Evolutionary conservation across 2,113 vertebrate genomes (phyloP).

Genomic region (Tyto alba): DNA sequence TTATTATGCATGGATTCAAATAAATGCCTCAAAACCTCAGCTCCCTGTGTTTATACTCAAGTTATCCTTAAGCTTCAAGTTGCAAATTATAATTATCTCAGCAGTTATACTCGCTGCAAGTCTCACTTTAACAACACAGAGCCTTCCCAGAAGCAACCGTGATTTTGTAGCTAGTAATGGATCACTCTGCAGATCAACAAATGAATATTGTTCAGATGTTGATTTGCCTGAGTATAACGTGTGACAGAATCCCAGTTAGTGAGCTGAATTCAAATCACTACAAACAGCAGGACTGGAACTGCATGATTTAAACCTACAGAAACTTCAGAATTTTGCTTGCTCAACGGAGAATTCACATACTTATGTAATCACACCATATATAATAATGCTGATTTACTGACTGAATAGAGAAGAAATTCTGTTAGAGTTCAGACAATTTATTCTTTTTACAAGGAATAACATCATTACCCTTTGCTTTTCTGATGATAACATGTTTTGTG

Average conservation of each 20-base stretch:
- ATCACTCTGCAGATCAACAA: background rate
- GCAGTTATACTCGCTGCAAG: background rate
- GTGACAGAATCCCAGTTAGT: background rate
- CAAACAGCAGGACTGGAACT: background rate
- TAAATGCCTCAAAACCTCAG: background rate
- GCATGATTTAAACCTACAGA: background rate
- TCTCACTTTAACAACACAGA: background rate
- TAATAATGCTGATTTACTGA: background rate
- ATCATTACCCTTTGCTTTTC: background rate
- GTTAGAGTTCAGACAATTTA: background rate
- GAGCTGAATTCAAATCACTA: background rate
- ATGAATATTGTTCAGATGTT: background rate
- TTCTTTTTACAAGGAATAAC: background rate
- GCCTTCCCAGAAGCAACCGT: background rate
- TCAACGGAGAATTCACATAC: background rate
- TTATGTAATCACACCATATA: background rate
- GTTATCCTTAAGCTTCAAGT: background rate
- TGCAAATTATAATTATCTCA: background rate
- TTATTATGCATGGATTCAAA: background rate
- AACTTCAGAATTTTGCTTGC: background rate
- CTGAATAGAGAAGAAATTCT: background rate
- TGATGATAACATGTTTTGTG: background rate
- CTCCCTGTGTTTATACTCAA: background rate
- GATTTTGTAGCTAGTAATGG: background rate
- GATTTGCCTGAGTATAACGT: background rate